Base-by-base conservation (phyloP, 1,140 invertebrate genomes). In the Hyposmocoma kahamanoa region DNA sequence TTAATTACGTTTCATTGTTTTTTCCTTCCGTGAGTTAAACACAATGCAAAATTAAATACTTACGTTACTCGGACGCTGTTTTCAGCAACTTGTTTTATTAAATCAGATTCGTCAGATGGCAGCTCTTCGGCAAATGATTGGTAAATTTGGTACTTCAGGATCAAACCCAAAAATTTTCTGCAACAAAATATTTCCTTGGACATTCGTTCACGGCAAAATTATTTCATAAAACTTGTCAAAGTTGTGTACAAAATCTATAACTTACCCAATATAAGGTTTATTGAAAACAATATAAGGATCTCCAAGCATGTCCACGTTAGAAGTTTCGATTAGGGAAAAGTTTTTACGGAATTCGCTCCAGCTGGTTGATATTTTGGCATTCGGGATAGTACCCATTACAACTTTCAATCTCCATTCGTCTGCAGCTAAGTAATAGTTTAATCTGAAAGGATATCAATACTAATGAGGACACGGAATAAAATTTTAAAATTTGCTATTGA, bases 391-490 rank as follows among this genome's bases (percentile, higher is more conserved):
- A 34, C 85, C 81, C 66, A 82, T 77, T n/a, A 90, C 64, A 26
- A 87, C 70, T 49, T 89, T 77, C 15, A 90, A 62, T 63, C 90
- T 85, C 90, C 90, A 90, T 56, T 82, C 78, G 53, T 91, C 90
- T 1, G 81, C 89, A 8, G 87, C 76, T n/a, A 88, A 64, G 55
- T 90, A 91, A 62, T 89, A 90, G 30, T 89, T 84, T 57, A 91
- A 71, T 49, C 88, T 86, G 46, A 49, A 84, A 67, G 2, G 17
- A n/a, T n/a, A n/a, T n/a, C n/a, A n/a, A 39, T 15, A 20, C 30
- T 38, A 49, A 53, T 39, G 30, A 28, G 30, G 17, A 19, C n/a
- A 38, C 11, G 18, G 32, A 22, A 28, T 11, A 41, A 47, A 24
- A 42, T 24, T 44, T 38, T 22, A 21, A 4, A 19, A 21, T 22